These are phyloP conservation scores for Enteromius thamalakanensis DNA, from an alignment of 2,797 vertebrate species.

Conservation along the genomic window DNA sequence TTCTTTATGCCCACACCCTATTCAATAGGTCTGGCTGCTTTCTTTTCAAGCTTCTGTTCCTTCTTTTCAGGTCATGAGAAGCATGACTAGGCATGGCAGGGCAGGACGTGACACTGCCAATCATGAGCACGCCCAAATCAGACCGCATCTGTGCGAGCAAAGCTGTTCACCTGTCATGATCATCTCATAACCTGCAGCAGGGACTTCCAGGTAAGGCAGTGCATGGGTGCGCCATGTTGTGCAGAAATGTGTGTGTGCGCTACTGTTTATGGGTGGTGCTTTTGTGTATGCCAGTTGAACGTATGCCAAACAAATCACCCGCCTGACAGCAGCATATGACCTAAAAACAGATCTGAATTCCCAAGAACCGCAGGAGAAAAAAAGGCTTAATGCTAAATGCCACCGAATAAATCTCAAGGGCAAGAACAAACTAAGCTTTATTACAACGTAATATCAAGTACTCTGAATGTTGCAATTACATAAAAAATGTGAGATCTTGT, in stretches of 20 bases:
- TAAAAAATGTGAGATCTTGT: not conserved
- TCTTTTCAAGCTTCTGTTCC: constrained; percentile 27
- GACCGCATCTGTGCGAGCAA: constrained; percentile 5
- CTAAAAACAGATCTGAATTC: constrained; percentile 11
- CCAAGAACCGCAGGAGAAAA: not conserved
- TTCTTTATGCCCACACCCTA: constrained; percentile 51
- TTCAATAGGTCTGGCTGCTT: constrained; percentile 35
- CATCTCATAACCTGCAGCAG: constrained; percentile 37
- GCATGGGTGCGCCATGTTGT: constrained; percentile 42
- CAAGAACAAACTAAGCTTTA: constrained; percentile 25
- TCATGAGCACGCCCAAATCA: constrained; percentile 27
- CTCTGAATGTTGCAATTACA: not conserved
- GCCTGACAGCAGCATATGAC: not conserved
- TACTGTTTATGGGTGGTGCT: not conserved
- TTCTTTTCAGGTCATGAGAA: constrained; percentile 7
- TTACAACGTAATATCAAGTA: not conserved
- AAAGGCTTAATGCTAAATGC: not conserved
- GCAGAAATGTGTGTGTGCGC: constrained; percentile 43
- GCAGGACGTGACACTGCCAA: constrained; percentile 18
- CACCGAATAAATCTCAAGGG: not conserved
- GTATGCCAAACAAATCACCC: constrained; percentile 14
- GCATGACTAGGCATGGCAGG: constrained; percentile 21
- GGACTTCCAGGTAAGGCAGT: constrained; percentile 13
- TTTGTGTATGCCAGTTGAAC: constrained; percentile 3
- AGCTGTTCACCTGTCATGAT: constrained; percentile 21